Percentiles rank a stretch among this genome's conserved stretches.
Evolutionary conservation across 2,888 invertebrate species (phyloP).

Genomic region (Tetanocera ferruginea): DNA sequence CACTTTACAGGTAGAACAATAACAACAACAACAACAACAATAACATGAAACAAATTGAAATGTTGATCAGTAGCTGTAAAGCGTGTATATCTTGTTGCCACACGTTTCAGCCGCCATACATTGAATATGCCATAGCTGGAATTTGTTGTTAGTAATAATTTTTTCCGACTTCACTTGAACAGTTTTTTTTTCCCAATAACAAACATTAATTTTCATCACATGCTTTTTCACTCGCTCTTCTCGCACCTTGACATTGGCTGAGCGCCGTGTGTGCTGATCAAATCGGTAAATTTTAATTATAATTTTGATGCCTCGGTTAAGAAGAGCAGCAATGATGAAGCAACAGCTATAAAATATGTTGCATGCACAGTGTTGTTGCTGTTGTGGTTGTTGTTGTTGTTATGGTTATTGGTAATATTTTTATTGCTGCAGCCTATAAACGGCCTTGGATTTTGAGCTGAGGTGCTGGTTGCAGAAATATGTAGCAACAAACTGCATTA

Average conservation of each 20-base stretch:
- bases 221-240: background rate
- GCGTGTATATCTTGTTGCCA: conserved; percentile 16
- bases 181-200: conserved; percentile 39
- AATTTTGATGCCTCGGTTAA: conserved; percentile 40
- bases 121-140: background rate
- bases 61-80: conserved; percentile 23
- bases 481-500: too few species aligned
- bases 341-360: conserved; percentile 16
- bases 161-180: conserved; percentile 4
- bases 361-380: conserved; percentile 35
- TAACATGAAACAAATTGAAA: conserved; percentile 15
- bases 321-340: background rate
- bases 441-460: too few species aligned
- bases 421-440: background rate
- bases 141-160: conserved; percentile 2
- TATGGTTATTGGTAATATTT: background rate
- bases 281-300: conserved; percentile 48
- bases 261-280: conserved; percentile 28
- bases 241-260: background rate
- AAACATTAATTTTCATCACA: conserved; percentile 16
- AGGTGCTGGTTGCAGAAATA: too few species aligned
- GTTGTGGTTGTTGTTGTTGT: background rate
- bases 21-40: too few species aligned
- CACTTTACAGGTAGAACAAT: background rate
- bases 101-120: background rate